Conservation (phyloP, 2,113 vertebrate genomes). For the Telmatochromis sp. region DNA sequence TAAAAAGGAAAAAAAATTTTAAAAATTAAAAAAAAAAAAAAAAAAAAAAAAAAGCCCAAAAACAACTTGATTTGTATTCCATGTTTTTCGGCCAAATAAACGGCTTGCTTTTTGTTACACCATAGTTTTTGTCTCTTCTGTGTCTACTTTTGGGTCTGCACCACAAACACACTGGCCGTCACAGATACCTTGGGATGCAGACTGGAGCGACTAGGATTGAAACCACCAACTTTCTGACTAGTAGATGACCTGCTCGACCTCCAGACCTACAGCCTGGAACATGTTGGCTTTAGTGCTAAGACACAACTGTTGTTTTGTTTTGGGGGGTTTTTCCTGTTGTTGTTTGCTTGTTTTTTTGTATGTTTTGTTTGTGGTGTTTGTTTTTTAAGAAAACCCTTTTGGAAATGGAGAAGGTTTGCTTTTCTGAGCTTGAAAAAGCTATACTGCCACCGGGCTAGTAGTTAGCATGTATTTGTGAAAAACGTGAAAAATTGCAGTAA, state of each 20-base stretch:
- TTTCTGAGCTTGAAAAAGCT: not conserved
- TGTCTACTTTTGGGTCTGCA: not conserved
- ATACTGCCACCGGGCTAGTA: not conserved
- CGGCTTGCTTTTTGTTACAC: not conserved
- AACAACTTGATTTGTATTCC: not conserved
- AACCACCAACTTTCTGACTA: not conserved
- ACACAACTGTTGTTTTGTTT: not conserved
- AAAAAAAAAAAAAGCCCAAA: fast-evolving
- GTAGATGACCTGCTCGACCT: not conserved
- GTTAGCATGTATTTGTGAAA: not conserved
- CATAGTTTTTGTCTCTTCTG: not conserved
- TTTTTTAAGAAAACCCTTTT: not conserved
- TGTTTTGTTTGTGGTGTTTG: not conserved
- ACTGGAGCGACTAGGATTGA: not conserved
- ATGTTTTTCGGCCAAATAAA: not conserved
- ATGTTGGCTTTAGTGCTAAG: not conserved
- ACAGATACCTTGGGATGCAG: not conserved
- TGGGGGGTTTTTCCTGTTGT: fast-evolving
- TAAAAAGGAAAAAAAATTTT: too few species aligned
- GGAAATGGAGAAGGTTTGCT: not conserved
- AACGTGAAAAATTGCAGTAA: not conserved
- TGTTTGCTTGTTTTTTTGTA: not conserved
- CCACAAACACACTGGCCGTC: not conserved
- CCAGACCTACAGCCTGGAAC: not conserved
- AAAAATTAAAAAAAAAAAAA: not conserved